A percentile compares a stretch with the other conserved stretches of the same genome.
These are phyloP conservation scores for Amphibalanus amphitrite DNA, from an alignment of 1,140 invertebrate species.

Conservation along the genomic window DNA sequence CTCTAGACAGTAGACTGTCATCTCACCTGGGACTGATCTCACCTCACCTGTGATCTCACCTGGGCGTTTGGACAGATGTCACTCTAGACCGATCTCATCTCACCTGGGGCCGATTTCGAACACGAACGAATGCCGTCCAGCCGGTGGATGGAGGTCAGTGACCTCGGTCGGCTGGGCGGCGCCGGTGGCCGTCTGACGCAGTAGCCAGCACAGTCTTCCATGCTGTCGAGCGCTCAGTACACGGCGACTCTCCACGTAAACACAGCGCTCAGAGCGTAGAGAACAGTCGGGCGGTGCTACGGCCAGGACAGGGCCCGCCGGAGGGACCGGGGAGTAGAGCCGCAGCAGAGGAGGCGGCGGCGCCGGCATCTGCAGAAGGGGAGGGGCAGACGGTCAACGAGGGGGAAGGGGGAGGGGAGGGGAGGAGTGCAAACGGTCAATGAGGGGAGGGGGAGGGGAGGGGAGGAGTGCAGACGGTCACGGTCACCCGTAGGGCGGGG, in stretches of 20 bases:
- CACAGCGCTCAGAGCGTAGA: background rate
- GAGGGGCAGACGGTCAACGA: too few species aligned
- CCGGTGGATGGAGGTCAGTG: background rate
- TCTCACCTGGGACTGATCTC: too few species aligned
- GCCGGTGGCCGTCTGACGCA: conserved; percentile 18
- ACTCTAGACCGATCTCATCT: conserved; percentile 4
- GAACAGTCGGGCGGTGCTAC: background rate
- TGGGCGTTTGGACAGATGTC: too few species aligned
- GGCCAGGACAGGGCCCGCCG: background rate
- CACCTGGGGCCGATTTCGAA: conserved; percentile 33
- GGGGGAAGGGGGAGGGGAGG: too few species aligned
- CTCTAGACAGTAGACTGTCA: too few species aligned
- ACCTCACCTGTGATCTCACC: too few species aligned
- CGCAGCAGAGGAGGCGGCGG: background rate
- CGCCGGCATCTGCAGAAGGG: too few species aligned
- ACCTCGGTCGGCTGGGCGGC: conserved; percentile 12
- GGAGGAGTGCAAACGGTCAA: too few species aligned
- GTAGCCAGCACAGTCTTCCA: conserved; percentile 19
- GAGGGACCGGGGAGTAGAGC: background rate
- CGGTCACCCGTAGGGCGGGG: too few species aligned
- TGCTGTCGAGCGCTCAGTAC: conserved; percentile 21
- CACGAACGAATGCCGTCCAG: conserved; percentile 16
- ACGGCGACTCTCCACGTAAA: background rate
- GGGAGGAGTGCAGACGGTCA: too few species aligned
- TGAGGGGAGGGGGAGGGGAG: too few species aligned